Evolutionary conservation across 2,888 invertebrate genomes (phyloP), one percentile per base, ranked within the genome.

Genomic region (Amorpha juglandis): DNA sequence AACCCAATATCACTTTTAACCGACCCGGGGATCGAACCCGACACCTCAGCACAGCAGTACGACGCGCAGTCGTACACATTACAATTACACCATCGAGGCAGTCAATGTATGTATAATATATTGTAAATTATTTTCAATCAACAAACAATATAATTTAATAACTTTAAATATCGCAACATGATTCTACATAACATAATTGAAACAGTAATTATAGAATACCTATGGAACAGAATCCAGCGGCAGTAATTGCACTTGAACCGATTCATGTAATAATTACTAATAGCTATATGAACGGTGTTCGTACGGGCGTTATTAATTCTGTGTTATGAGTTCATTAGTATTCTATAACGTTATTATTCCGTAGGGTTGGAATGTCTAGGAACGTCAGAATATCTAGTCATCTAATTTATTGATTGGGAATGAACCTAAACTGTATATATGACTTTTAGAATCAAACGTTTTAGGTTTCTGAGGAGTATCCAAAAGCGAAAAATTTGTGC

Each of bases 231-330:
- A 58, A 58, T 58, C 38, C 12, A 12, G 42, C 38, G 58, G 33
- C 64, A 52, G 65, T 63, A 16, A 65, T 27, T 33, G 42, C 38
- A 42, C 58, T 58, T 19, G 19, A 58, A 58, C 19, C 58, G 58
- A 19, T 19, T 38, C 42, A 11, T 58, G 58, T 19, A 19, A 52
- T 27, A 12, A 33, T 38, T 38, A 42, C 58, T n/a, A 35, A 50
- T 50, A 50, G 19, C 14, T 42, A 42, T n/a, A 12, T 55, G 55
- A 35, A 38, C 55, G 35, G n/a, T 9, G 19, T 50, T 14, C 50
- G 19, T 50, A 50, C 9, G 9, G 50, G 19, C 16, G 19, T 50
- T 50, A 50, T 50, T 50, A 50, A 50, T 45, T 14, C 45, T 8
- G 9, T 19, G 19, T 19, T 8, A 19, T 19, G 3, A 50, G 19